Evolutionary conservation across 2,888 invertebrate genomes (phyloP).

Genomic region (Tupiocoris notatus): DNA sequence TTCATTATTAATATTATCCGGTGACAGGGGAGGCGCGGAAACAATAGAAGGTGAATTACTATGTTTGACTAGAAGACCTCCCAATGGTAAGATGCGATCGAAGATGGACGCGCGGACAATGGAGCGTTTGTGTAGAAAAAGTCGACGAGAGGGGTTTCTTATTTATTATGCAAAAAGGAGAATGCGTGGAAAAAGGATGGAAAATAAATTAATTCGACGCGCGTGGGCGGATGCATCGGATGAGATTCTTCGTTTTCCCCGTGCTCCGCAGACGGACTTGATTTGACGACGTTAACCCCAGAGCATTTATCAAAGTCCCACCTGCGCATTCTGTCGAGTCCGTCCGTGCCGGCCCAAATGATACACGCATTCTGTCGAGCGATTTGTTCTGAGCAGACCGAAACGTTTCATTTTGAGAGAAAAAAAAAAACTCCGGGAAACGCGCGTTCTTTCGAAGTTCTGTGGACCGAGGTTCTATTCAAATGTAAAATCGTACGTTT

Average conservation of each 20-base stretch:
- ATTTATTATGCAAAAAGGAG: constrained; percentile 35
- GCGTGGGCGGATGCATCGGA: constrained; percentile 36
- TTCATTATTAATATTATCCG: not conserved
- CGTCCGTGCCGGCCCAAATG: constrained; percentile 21
- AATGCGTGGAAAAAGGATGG: not conserved
- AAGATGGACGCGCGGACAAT: constrained; percentile 6
- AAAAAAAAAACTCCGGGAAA: not conserved
- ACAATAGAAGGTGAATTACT: constrained; percentile 22
- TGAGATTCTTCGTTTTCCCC: not conserved
- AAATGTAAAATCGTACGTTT: constrained; percentile 16
- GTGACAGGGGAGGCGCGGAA: constrained; percentile 6
- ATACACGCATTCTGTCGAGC: constrained; percentile 36
- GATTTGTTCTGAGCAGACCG: constrained; percentile 27
- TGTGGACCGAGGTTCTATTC: constrained; percentile 5
- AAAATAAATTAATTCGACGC: constrained; percentile 39
- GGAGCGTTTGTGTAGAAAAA: constrained; percentile 22
- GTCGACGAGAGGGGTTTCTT: not conserved
- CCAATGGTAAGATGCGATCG: constrained; percentile 23
- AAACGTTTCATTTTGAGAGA: constrained; percentile 3
- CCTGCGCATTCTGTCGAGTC: constrained; percentile 14
- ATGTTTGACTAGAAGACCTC: constrained; percentile 23
- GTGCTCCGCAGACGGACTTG: not conserved
- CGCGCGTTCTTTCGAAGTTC: not conserved
- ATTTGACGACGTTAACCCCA: constrained; percentile 24
- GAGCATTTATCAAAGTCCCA: constrained; percentile 35